These are phyloP conservation scores for Margaritifera margaritifera DNA, from an alignment of 2,888 invertebrate genomes.

Conservation along the genomic window DNA sequence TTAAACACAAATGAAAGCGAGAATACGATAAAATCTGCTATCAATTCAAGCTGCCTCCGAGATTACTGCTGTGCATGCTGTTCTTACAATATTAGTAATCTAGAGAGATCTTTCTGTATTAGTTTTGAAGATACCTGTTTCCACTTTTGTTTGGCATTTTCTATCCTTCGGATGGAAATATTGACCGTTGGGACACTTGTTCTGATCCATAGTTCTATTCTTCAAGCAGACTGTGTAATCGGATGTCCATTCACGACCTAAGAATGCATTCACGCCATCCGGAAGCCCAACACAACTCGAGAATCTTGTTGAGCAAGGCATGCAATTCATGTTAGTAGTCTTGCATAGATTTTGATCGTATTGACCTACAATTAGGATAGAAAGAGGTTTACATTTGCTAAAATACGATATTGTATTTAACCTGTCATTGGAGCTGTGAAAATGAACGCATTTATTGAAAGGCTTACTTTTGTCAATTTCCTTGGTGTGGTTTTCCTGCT, in stretches of 20 bases:
- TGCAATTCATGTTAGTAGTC: conserved; percentile 6
- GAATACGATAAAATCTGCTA: too few relatives aligned
- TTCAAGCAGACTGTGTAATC: conserved; percentile 19
- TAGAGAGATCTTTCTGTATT: too few relatives aligned
- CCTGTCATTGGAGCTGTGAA: neutral
- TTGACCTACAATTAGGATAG: conserved; percentile 16
- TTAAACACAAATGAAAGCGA: too few relatives aligned
- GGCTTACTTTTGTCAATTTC: too few relatives aligned
- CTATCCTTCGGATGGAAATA: conserved; percentile 17
- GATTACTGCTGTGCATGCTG: too few relatives aligned
- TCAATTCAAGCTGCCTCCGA: too few relatives aligned
- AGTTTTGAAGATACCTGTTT: conserved; percentile 10
- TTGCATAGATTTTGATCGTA: conserved; percentile 26
- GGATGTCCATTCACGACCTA: conserved; percentile 18
- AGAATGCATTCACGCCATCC: conserved; percentile 26
- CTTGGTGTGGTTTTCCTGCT: too few relatives aligned
- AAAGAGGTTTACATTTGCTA: neutral
- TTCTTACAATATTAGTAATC: too few relatives aligned
- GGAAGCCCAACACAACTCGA: conserved; percentile 21
- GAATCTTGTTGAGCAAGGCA: conserved; percentile 17
- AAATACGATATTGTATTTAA: neutral
- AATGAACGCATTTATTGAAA: conserved; percentile 16
- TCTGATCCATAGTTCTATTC: conserved; percentile 23
- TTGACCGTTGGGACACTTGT: conserved; percentile 16
- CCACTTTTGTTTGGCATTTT: conserved; percentile 13